Base-by-base conservation (phyloP, 2,888 invertebrate genomes). In the Diachrysia chrysitis region DNA sequence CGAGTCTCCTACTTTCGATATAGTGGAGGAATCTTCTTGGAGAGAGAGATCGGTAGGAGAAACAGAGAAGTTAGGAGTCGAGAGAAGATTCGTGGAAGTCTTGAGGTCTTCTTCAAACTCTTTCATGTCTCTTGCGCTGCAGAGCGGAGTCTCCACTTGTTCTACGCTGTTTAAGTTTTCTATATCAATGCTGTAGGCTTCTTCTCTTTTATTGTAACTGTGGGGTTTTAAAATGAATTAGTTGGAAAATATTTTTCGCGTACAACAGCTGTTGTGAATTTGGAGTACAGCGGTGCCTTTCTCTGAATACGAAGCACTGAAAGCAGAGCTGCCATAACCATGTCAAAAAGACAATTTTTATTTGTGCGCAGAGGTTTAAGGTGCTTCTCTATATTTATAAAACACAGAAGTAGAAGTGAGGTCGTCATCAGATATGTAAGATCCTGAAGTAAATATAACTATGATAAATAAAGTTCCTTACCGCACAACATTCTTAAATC, bases 101-200 rank as follows among this genome's bases (percentile, higher is more conserved):
- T 93, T 92, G 56, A 94, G 85, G 80, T 93, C 92, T 25, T 86
- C 90, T 68, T 93, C 90, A 57, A 94, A 87, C 17, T 89, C 89
- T 54, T 93, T 93, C 14, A 98, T 95, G 53, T 97, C 96, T 73
- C 96, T 96, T 0, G 98, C 98, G 79, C 98, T 98, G 90, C 98
- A 98, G 1, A 98, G 95, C 0, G 98, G 98, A 0, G 97, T 97
- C 32, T 96, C 96, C 0, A 97, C 96, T 79, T 96, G 96, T 76
- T 96, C 96, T 0, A 97, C 96, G 21, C 95, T 95, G 86, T 97
- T 96, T 58, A 98, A 96, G 64, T 96, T 93, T 16, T 96, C 96
- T 46, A 96, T 94, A 81, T 97, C 96, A 1, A 97, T 96, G 1
- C 92, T 85, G 85, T 97, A 97, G 16, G 95, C 91, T 69, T 96